These are phyloP conservation scores for Exephanes ischioxanthus DNA, from an alignment of 2,888 invertebrate species.

Conservation along the genomic window DNA sequence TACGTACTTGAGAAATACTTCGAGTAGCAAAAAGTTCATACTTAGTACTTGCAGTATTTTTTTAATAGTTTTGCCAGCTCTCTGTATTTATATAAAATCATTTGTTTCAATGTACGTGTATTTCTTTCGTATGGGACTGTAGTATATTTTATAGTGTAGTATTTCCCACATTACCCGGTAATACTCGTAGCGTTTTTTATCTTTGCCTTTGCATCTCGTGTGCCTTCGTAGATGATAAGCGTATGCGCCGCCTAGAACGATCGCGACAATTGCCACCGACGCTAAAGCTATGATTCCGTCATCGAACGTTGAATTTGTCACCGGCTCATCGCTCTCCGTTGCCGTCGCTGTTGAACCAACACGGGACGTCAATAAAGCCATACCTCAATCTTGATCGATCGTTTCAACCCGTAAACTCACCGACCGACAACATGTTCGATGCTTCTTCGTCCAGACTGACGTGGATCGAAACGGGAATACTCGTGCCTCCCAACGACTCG, in stretches of 20 bases:
- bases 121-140: too few relatives aligned
- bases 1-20: too few relatives aligned
- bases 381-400: neutral
- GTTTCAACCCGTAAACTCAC: slow-evolving; percentile 1
- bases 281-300: slow-evolving; percentile 65
- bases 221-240: slow-evolving; percentile 54
- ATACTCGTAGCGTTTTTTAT: slow-evolving; percentile 64
- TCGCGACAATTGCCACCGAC: slow-evolving; percentile 42
- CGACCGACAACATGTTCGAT: neutral
- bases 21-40: too few relatives aligned
- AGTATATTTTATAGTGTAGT: neutral
- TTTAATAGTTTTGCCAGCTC: too few relatives aligned
- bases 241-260: slow-evolving; percentile 53
- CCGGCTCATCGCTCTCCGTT: neutral
- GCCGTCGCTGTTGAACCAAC: neutral
- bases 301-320: neutral
- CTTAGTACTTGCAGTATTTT: too few relatives aligned
- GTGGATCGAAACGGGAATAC: slow-evolving; percentile 63
- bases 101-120: too few relatives aligned
- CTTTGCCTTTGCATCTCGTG: slow-evolving; percentile 56
- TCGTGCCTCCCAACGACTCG: slow-evolving; percentile 75
- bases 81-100: too few relatives aligned
- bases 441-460: slow-evolving; percentile 47
- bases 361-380: neutral
- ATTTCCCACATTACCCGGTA: slow-evolving; percentile 66